phyloP scores from a whole-genome alignment of 2,113 vertebrate genomes.

The Petromus typicus region DNA sequence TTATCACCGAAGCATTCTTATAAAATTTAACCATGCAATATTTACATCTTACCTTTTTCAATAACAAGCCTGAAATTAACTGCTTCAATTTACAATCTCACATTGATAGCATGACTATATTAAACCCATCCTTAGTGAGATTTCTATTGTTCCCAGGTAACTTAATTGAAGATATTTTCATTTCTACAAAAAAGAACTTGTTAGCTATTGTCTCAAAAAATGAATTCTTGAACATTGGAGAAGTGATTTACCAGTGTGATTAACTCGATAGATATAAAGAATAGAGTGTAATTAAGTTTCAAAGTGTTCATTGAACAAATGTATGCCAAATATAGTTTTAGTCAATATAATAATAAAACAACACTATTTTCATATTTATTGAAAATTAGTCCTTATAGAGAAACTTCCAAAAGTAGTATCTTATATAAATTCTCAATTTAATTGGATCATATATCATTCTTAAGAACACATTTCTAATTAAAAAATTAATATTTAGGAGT shows the following conservation, averaged over 20 bases:
- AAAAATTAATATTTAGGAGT: background rate
- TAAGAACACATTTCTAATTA: background rate
- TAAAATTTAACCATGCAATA: background rate
- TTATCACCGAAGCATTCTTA: background rate
- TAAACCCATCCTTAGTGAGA: background rate
- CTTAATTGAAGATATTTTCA: background rate
- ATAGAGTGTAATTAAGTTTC: background rate
- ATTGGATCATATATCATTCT: background rate
- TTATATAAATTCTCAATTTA: background rate
- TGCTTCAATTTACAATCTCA: background rate
- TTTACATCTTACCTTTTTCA: background rate
- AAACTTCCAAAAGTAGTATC: background rate
- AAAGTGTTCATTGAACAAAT: background rate
- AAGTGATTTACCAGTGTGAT: background rate
- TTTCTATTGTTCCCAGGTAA: background rate
- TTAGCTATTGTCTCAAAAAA: background rate
- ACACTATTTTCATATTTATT: background rate
- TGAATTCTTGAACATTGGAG: background rate
- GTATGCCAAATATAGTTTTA: background rate
- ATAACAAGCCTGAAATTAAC: conserved; percentile 19
- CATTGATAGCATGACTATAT: background rate
- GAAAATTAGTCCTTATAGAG: background rate
- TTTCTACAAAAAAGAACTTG: background rate
- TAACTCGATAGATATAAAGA: background rate
- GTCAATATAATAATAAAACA: conserved; percentile 8